Evolutionary conservation across 1,140 invertebrate genomes (phyloP), one percentile per base, ranked within the genome.

Genomic region (Neodiprion fabricii): DNA sequence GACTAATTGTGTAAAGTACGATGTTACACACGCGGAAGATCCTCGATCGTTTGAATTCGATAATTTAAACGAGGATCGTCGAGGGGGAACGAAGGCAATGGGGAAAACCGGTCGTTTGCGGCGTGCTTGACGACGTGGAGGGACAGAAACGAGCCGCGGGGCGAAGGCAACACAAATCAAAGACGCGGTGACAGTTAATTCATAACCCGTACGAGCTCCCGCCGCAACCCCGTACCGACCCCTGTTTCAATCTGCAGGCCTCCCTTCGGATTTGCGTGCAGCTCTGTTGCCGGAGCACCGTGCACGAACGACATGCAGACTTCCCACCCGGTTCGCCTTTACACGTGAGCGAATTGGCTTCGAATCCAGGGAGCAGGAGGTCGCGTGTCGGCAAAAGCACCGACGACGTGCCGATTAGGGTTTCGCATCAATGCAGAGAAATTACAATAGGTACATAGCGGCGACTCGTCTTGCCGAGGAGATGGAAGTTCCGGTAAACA

Each of bases 131-230:
- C 28, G 23, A 61, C 53, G n/a, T 17, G 68, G 17, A 28, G 49
- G 48, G 40, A 69, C 40, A 67, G 61, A 49, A 53, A 72, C 68
- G 70, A 66, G 67, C 72, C 74, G 73, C 66, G 66, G 71, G 71
- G 21, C 68, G 77, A 76, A 75, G 79, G 76, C 75, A 61, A 61
- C 80, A 79, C 80, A 79, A 82, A 82, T 82, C 81, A 82, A 82
- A 82, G 79, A 82, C 74, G 74, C 71, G 78, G 76, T 82, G 81
- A 82, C 80, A 82, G 81, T 82, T 82, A 82, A 82, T 82, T 82
- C 80, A 82, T 82, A 82, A 82, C 81, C 80, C 78, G 81, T 40
- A 40, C 78, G 76, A 79, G 8, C n/a, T 61, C n/a, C 50, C 53
- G n/a, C 5, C 53, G 11, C 28, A 17, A 61, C 53, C 53, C 53